These are phyloP conservation scores for Acestrorhynchus altus DNA, from an alignment of 2,797 vertebrate species.

Conservation along the genomic window DNA sequence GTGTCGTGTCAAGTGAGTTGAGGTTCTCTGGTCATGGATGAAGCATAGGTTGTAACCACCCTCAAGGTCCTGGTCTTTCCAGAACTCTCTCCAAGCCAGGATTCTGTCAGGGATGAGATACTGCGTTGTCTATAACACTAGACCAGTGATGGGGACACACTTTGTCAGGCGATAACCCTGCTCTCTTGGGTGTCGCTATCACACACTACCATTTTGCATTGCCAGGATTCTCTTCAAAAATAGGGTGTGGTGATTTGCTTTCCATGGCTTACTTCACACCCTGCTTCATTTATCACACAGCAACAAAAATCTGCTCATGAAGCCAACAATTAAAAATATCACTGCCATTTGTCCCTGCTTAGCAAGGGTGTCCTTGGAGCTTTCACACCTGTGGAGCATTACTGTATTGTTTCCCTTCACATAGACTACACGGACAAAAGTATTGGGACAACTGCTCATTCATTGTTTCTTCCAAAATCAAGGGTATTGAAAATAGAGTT, in stretches of 20 bases:
- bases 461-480: no score
- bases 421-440: not conserved
- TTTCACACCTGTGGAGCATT: not conserved
- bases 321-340: constrained; percentile 28
- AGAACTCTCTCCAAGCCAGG: constrained; percentile 22
- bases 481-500: no score
- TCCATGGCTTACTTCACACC: constrained; percentile 32
- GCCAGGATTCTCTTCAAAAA: constrained; percentile 41
- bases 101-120: constrained; percentile 42
- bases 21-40: not conserved
- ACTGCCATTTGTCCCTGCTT: constrained; percentile 1
- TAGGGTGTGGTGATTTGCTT: constrained; percentile 30
- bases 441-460: not conserved
- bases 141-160: constrained; percentile 38
- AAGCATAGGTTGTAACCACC: not conserved
- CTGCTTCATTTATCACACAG: not conserved
- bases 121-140: constrained; percentile 31
- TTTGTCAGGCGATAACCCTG: constrained; percentile 50
- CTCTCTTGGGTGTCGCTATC: constrained; percentile 42
- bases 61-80: constrained; percentile 11
- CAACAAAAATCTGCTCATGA: constrained; percentile 17
- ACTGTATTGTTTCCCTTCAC: not conserved
- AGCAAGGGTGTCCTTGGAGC: constrained; percentile 6
- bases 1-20: not conserved
- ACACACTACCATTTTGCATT: constrained; percentile 36